Percentiles rank a stretch among this genome's conserved stretches.
Evolutionary conservation across 2,888 invertebrate species (phyloP).

Genomic region (Synergus gifuensis): DNA sequence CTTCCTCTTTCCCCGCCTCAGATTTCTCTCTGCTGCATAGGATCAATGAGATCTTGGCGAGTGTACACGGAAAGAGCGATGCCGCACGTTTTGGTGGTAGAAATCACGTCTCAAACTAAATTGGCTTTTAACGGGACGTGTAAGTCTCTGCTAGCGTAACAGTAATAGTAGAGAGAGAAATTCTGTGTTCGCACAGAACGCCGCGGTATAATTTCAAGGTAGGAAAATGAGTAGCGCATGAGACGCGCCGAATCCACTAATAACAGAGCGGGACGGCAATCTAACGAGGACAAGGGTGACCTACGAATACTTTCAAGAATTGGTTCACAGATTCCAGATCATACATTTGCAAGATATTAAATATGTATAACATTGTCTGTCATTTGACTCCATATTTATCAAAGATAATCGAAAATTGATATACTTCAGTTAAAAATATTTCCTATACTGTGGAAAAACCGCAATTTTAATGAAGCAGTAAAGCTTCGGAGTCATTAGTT

Average conservation of each 20-base stretch:
- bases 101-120: slow-evolving; percentile 39
- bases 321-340: background rate
- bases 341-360: background rate
- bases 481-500: slow-evolving; percentile 17
- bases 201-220: slow-evolving; percentile 57
- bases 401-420: background rate
- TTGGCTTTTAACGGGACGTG: slow-evolving; percentile 36
- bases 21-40: slow-evolving; percentile 25
- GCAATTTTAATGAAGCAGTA: slow-evolving; percentile 13
- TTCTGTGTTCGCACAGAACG: slow-evolving; percentile 50
- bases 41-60: slow-evolving; percentile 36
- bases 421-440: background rate
- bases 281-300: slow-evolving; percentile 51
- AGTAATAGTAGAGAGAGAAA: slow-evolving; percentile 29
- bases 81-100: slow-evolving; percentile 23
- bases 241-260: slow-evolving; percentile 58
- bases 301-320: background rate
- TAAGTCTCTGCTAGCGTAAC: slow-evolving; percentile 20
- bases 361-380: no score
- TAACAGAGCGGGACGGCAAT: slow-evolving; percentile 57
- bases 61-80: slow-evolving; percentile 37
- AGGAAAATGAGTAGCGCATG: slow-evolving; percentile 59
- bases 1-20: slow-evolving; percentile 3
- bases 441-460: background rate
- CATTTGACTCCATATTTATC: no score